Conservation (phyloP, 1,140 invertebrate species). For the Semibalanus balanoides region DNA sequence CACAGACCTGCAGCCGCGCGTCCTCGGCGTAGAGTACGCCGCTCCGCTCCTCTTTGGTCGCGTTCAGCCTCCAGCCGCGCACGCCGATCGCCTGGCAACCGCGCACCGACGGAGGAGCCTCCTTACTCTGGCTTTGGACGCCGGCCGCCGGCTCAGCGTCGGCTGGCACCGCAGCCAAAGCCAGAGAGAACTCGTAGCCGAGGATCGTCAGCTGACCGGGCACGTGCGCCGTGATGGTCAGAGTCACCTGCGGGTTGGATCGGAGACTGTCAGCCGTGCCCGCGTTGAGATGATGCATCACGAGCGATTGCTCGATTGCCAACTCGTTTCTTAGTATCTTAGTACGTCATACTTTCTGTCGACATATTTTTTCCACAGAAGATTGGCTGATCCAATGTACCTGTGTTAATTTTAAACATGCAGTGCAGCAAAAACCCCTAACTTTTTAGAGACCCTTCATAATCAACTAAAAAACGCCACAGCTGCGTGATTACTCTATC, state of each 20-base stretch:
- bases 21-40: constrained; percentile 33
- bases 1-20: constrained; percentile 30
- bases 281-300: too few species aligned
- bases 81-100: constrained; percentile 33
- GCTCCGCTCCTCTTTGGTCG: constrained; percentile 29
- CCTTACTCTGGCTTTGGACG: constrained; percentile 3
- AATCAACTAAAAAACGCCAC: too few species aligned
- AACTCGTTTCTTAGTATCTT: too few species aligned
- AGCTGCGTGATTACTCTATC: too few species aligned
- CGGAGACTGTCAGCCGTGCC: too few species aligned
- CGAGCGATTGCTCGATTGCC: too few species aligned
- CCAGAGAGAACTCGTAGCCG: constrained; percentile 12
- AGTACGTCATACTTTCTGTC: too few species aligned
- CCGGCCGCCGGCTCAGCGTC: neutral
- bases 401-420: too few species aligned
- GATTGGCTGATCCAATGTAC: too few species aligned
- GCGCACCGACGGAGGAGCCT: constrained; percentile 26
- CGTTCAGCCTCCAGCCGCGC: constrained; percentile 32
- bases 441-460: too few species aligned
- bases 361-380: too few species aligned
- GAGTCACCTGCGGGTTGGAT: constrained; percentile 20
- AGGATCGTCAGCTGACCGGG: constrained; percentile 5
- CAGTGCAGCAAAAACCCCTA: too few species aligned
- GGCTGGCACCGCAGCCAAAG: constrained; percentile 11
- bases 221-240: constrained; percentile 22